Evolutionary conservation across 2,113 vertebrate species (phyloP).

Genomic region (Entelurus aequoreus): DNA sequence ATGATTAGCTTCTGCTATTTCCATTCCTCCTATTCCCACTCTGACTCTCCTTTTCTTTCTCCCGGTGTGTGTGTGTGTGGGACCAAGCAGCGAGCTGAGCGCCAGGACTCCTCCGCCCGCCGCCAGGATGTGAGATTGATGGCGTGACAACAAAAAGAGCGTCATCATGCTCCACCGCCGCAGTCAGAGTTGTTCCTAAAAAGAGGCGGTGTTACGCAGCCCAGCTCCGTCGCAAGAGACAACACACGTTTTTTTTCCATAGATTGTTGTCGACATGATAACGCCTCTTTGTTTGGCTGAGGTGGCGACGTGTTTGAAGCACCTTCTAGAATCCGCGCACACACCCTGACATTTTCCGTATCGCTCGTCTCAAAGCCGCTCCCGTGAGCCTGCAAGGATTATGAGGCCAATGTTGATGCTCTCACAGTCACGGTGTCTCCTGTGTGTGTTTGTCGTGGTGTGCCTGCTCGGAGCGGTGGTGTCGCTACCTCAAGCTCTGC

Average conservation of each 20-base stretch:
- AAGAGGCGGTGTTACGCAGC: background rate
- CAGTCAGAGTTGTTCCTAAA: conserved; percentile 16
- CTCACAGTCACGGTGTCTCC: conserved; percentile 66
- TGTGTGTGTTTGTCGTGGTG: conserved; percentile 60
- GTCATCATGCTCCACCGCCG: conserved; percentile 12
- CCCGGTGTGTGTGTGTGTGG: background rate
- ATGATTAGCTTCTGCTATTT: background rate
- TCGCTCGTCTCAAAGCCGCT: conserved; percentile 24
- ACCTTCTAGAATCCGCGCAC: conserved; percentile 14
- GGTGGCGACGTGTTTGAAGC: conserved; percentile 10
- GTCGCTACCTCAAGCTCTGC: conserved; percentile 74
- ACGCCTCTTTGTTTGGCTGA: background rate
- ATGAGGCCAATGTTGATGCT: conserved; percentile 56
- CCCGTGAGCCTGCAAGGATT: conserved; percentile 42
- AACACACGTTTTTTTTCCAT: conserved; percentile 4
- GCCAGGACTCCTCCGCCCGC: conserved; percentile 28
- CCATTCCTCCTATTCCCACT: background rate
- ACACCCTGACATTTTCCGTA: conserved; percentile 12
- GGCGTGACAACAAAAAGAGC: conserved; percentile 35
- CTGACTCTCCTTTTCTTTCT: conserved; percentile 23
- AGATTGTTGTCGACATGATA: background rate
- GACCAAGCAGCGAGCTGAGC: conserved; percentile 33
- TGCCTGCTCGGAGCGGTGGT: conserved; percentile 54
- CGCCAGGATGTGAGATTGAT: conserved; percentile 47
- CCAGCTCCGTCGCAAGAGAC: conserved; percentile 2